Conservation (phyloP, 2,888 invertebrate genomes). For the Digitonthophagus gazella region DNA sequence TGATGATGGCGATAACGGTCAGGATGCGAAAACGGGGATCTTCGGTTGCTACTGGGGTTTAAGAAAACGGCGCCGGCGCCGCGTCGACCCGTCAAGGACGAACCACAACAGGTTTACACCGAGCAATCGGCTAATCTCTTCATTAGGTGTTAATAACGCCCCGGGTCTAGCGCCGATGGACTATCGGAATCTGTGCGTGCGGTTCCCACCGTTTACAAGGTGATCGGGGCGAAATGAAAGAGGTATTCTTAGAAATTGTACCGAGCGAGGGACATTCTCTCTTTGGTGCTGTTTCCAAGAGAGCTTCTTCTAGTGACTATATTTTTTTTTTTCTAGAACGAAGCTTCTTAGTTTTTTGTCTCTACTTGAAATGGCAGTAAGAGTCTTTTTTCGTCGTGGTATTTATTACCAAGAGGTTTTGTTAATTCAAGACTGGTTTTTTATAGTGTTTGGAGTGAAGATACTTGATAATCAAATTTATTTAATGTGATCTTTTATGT, state of each 20-base stretch:
- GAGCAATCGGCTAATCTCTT: constrained; percentile 8
- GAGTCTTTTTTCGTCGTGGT: background rate
- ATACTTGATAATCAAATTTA: too few species aligned
- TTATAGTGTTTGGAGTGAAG: too few species aligned
- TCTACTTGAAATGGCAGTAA: background rate
- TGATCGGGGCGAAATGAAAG: background rate
- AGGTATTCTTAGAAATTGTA: background rate
- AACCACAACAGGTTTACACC: constrained; percentile 2
- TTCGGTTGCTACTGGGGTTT: background rate
- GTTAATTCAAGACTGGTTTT: background rate
- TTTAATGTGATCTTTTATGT: too few species aligned
- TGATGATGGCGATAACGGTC: background rate
- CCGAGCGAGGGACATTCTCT: background rate
- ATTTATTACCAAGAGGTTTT: background rate
- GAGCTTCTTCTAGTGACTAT: background rate
- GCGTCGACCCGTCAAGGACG: background rate
- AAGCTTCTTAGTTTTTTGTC: background rate
- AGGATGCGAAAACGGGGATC: background rate
- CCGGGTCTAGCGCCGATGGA: background rate
- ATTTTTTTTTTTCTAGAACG: background rate
- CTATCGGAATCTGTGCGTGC: background rate
- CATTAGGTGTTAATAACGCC: constrained; percentile 12
- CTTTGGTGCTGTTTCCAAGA: background rate
- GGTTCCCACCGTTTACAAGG: background rate
- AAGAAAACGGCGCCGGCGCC: background rate